These are phyloP conservation scores for Ceratina japonica DNA, from an alignment of 1,140 invertebrate species.

Conservation along the genomic window DNA sequence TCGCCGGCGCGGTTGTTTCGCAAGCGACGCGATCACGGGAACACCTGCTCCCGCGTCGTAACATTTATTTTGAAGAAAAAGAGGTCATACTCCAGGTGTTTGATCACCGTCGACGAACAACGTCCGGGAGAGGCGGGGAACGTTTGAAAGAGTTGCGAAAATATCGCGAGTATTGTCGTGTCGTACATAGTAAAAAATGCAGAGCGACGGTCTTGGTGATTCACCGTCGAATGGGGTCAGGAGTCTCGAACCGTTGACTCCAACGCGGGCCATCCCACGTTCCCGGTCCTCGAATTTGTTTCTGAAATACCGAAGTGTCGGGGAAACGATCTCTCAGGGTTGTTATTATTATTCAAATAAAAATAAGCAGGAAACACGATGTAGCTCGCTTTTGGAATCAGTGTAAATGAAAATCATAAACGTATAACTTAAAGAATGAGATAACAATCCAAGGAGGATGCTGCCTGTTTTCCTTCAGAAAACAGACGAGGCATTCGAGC, in stretches of 20 bases:
- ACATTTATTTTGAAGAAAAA: constrained; percentile 45
- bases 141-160: not conserved
- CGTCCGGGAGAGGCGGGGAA: no score
- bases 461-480: no score
- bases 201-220: constrained; percentile 10
- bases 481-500: no score
- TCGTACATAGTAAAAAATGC: constrained; percentile 15
- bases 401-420: no score
- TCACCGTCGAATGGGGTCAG: constrained; percentile 13
- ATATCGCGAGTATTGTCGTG: not conserved
- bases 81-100: constrained; percentile 56
- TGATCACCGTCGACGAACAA: constrained; percentile 46
- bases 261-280: not conserved
- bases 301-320: not conserved
- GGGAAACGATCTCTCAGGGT: no score
- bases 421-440: no score
- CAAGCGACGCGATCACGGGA: not conserved
- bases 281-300: not conserved
- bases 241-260: constrained; percentile 25
- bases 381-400: no score
- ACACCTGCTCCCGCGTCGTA: constrained; percentile 19
- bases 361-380: no score
- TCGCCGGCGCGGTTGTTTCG: not conserved
- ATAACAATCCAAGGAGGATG: no score
- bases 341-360: not conserved